Percentiles rank a stretch among this genome's conserved stretches.
Evolutionary conservation across 2,888 invertebrate species (phyloP).

Genomic region (Habrosyne pyritoides): DNA sequence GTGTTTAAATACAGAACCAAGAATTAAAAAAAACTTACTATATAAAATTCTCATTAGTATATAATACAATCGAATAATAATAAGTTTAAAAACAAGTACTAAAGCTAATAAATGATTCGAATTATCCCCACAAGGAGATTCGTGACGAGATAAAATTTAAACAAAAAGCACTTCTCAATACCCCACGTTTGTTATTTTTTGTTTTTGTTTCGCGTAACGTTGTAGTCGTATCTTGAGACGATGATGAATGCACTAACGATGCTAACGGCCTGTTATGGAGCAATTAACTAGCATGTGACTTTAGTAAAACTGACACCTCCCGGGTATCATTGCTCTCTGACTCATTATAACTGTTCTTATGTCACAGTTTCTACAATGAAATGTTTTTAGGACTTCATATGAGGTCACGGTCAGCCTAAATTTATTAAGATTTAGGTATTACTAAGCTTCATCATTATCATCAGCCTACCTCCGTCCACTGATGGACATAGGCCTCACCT

Average conservation of each 20-base stretch:
- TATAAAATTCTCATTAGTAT: no score
- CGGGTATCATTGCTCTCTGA: constrained; percentile 29
- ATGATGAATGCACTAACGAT: constrained; percentile 55
- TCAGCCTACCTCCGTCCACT: no score
- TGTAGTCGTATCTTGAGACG: constrained; percentile 17
- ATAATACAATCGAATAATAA: background rate
- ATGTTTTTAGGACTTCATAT: background rate
- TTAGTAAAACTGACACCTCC: constrained; percentile 52
- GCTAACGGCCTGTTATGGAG: constrained; percentile 59
- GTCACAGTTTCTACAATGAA: background rate
- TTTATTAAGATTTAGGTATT: no score
- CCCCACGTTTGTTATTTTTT: background rate
- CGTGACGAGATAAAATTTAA: background rate
- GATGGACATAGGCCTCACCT: no score
- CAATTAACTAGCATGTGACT: constrained; percentile 61
- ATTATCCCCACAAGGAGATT: background rate
- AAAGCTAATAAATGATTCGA: background rate
- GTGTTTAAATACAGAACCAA: background rate
- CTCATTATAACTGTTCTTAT: constrained; percentile 31
- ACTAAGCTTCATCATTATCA: no score
- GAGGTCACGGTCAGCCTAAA: no score
- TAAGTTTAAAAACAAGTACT: background rate
- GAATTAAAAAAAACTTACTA: no score
- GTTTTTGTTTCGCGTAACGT: background rate
- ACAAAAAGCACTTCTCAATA: background rate